Base-by-base conservation (phyloP, 2,888 invertebrate genomes). In the Heliconius erato region DNA sequence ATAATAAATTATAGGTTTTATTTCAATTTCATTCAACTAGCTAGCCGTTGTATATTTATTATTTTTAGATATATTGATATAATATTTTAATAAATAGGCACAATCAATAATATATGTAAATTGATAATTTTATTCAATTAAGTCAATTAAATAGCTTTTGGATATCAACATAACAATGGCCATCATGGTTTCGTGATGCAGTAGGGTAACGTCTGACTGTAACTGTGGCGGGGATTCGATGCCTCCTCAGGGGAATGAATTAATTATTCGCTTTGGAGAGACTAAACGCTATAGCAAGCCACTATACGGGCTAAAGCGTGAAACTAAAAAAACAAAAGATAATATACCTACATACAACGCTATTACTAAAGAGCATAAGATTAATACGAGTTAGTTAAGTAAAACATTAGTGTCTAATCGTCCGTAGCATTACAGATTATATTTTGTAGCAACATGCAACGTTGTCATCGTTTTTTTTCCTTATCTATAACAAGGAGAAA, bases 341-440 rank as follows among this genome's bases (percentile, higher is more conserved):
- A n/a, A 28, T 28, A 28, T 14, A 65, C 28, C 26, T 26, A 74
- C 19, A 32, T 32, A 74, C 19, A 54, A 74, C 12, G 28, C 32
- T 28, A 54, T 44, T 11, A 59, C n/a, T 59, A 59, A 74, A 32
- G 23, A 54, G 32, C 35, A 19, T 11, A 26, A 76, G 35, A 63
- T 76, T 63, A 76, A 76, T 63, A 19, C 9, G 63, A 16, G 9
- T 76, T 63, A n/a, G 63, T 63, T 26, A n/a, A 63, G 44, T 40
- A 76, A 76, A 76, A 63, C 35, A 76, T 76, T 63, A 63, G 63
- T 76, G 35, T 40, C 35, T 76, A 63, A 76, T 76, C 12, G 76
- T 63, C 63, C 63, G 76, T 35, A 63, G 26, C 63, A 16, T 63
- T 63, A 76, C 76, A 40, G 63, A 76, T 63, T 32, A 76, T 76